These are phyloP conservation scores for Eulemur rubriventer DNA, from an alignment of 2,797 vertebrate species.

Conservation along the genomic window DNA sequence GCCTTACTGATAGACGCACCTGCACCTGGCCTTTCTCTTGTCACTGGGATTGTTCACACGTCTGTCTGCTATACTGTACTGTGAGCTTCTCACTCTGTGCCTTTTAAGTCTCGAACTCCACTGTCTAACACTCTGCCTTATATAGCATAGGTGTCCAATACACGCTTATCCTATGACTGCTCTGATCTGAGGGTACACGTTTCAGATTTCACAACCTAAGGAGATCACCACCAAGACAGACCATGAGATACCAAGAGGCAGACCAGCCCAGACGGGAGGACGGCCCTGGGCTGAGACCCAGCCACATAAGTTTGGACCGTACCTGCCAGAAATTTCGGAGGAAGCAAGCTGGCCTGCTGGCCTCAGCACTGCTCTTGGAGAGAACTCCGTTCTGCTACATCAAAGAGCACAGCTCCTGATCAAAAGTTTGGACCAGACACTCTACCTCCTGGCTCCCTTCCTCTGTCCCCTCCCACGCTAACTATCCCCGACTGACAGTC, in stretches of 20 bases:
- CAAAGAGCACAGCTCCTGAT: slow-evolving; percentile 67
- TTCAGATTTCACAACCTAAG: neutral
- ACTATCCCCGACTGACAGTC: neutral
- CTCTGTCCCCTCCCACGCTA: slow-evolving; percentile 48
- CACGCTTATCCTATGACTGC: neutral
- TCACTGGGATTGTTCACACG: neutral
- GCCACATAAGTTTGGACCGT: neutral
- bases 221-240: neutral
- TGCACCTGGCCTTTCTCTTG: neutral
- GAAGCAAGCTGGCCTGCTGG: neutral
- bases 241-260: neutral
- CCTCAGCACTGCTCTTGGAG: slow-evolving; percentile 36
- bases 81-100: neutral
- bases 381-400: slow-evolving; percentile 66
- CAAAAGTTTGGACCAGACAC: slow-evolving; percentile 74
- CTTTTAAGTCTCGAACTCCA: neutral
- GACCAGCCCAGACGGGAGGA: neutral
- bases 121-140: neutral
- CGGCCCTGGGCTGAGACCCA: neutral
- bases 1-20: neutral
- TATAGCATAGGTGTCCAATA: neutral
- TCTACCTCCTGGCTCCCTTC: slow-evolving; percentile 58
- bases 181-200: neutral
- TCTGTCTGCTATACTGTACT: neutral
- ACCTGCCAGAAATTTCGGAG: neutral